Percentiles rank a stretch among this genome's conserved stretches.
These are phyloP conservation scores for Thalpophila matura DNA, from an alignment of 2,888 invertebrate genomes.

Conservation along the genomic window DNA sequence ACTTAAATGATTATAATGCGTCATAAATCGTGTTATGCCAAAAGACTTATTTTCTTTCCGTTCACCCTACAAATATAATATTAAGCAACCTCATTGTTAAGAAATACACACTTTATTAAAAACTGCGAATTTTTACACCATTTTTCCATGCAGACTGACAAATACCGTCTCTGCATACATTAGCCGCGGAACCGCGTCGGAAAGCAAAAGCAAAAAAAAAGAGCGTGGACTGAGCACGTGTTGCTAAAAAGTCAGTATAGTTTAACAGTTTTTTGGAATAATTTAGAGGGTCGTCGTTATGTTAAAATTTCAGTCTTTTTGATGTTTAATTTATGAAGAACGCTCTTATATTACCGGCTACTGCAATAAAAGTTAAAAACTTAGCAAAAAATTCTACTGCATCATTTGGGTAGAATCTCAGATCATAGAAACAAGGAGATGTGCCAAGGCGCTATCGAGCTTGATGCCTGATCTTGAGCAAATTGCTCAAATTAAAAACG, in stretches of 20 bases:
- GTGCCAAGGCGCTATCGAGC: no score
- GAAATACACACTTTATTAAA: no score
- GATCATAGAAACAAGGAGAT: no score
- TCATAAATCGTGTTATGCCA: no score
- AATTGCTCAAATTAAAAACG: no score
- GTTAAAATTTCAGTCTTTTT: slow-evolving; percentile 34
- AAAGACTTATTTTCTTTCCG: no score
- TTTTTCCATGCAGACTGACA: slow-evolving; percentile 25
- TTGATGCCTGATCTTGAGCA: no score
- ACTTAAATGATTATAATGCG: no score
- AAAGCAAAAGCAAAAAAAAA: slow-evolving; percentile 28
- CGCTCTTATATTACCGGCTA: slow-evolving; percentile 18
- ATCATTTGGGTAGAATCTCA: no score
- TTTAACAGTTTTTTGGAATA: slow-evolving; percentile 38
- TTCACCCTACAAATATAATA: no score
- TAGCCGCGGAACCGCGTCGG: slow-evolving; percentile 16
- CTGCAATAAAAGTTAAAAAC: neutral
- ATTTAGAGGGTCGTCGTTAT: slow-evolving; percentile 35
- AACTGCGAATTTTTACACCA: neutral
- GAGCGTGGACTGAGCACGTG: slow-evolving; percentile 24
- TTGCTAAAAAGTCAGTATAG: slow-evolving; percentile 37
- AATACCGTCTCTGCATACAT: slow-evolving; percentile 48
- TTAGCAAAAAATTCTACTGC: neutral
- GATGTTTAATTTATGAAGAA: slow-evolving; percentile 36
- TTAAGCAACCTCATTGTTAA: no score